phyloP scores from a whole-genome alignment of 2,888 invertebrate genomes.

The Oscheius myriophilus region DNA sequence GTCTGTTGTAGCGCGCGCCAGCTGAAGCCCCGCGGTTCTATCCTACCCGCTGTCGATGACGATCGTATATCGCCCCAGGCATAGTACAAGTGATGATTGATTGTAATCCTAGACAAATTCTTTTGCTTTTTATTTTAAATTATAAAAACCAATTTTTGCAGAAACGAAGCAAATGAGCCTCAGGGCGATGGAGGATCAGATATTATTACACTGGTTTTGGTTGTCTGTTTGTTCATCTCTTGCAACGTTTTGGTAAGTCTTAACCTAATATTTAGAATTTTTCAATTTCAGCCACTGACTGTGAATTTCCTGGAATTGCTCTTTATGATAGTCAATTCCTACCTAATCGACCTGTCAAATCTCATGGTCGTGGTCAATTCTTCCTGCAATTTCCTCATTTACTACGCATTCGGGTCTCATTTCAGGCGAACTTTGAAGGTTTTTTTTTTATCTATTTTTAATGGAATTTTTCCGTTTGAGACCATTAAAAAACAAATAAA shows the following conservation, averaged over 20 bases:
- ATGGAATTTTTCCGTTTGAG: background rate
- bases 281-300: conserved; percentile 61
- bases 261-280: background rate
- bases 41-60: conserved; percentile 13
- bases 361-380: conserved; percentile 67
- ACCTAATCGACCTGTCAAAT: conserved; percentile 66
- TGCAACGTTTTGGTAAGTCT: conserved; percentile 64
- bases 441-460: background rate
- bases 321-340: conserved; percentile 59
- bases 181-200: conserved; percentile 44
- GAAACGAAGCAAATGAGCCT: conserved; percentile 11
- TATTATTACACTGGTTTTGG: conserved; percentile 66
- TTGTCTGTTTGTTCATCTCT: conserved; percentile 65
- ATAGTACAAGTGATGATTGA: conserved; percentile 10
- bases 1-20: background rate
- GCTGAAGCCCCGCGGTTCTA: background rate
- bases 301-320: conserved; percentile 66
- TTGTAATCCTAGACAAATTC: conserved; percentile 15
- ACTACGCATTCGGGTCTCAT: conserved; percentile 65
- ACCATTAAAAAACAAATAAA: too few relatives aligned
- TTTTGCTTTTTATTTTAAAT: background rate
- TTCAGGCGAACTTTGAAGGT: conserved; percentile 60
- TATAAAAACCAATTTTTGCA: too few relatives aligned
- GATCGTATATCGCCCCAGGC: conserved; percentile 24
- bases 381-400: conserved; percentile 67